Conservation (phyloP, 2,113 vertebrate genomes). For the Rousettus leschenaultii region DNA sequence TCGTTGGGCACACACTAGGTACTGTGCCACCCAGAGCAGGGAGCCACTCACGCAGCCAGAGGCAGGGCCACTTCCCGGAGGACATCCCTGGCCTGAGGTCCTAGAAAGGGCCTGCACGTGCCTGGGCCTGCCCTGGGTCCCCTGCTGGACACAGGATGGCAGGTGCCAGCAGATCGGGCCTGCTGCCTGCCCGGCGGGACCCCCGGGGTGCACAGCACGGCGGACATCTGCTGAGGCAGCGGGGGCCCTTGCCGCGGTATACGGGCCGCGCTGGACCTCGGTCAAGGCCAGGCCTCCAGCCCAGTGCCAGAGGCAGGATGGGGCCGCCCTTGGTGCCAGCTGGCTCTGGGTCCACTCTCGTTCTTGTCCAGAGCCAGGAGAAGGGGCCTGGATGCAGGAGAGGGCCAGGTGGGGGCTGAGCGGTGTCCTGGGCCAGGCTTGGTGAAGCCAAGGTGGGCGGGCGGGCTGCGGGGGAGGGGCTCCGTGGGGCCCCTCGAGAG, state of each 20-base stretch:
- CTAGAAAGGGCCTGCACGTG: neutral
- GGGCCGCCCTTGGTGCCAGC: neutral
- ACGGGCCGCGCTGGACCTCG: neutral
- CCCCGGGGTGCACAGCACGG: rapidly evolving
- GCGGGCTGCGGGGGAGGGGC: neutral
- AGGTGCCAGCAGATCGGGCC: neutral
- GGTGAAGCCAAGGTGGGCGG: neutral
- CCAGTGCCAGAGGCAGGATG: neutral
- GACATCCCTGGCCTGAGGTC: neutral
- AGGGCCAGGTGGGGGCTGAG: neutral
- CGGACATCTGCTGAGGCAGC: neutral
- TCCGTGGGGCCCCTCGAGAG: rapidly evolving
- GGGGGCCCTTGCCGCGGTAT: neutral
- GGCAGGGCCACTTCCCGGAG: neutral
- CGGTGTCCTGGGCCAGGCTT: neutral
- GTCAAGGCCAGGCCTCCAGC: neutral
- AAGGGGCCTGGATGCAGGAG: neutral
- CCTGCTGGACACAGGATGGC: neutral
- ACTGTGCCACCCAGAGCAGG: neutral
- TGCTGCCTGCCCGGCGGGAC: neutral
- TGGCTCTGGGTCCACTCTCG: neutral
- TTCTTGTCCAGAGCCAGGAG: neutral
- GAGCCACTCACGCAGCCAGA: neutral
- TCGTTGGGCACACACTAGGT: neutral
- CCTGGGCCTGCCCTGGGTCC: neutral